Conservation (phyloP, 2,888 invertebrate species). For the Brenthis daphne region DNA sequence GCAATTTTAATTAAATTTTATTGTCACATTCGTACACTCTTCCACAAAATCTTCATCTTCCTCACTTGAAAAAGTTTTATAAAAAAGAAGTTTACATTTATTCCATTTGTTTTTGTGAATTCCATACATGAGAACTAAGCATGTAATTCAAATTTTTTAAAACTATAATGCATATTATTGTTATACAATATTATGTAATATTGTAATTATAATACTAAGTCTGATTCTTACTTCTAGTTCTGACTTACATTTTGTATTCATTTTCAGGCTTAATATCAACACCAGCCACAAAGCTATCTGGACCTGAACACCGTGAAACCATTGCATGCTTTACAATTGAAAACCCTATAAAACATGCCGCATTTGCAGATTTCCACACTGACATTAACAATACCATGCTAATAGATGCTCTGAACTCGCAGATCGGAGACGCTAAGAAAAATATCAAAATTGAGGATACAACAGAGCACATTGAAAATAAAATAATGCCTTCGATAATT, state of each 20-base stretch:
- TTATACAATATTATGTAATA: no score
- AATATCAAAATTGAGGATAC: constrained; percentile 76
- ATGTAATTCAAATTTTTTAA: no score
- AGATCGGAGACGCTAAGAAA: constrained; percentile 75
- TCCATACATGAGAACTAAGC: not conserved
- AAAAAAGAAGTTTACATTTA: not conserved
- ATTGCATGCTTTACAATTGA: constrained; percentile 91
- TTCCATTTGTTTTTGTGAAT: not conserved
- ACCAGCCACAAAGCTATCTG: constrained; percentile 73
- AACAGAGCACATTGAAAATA: constrained; percentile 75
- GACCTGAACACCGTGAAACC: constrained; percentile 79
- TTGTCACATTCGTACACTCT: not conserved
- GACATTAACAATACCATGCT: constrained; percentile 80
- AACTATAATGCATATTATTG: no score
- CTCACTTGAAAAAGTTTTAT: no score
- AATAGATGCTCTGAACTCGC: constrained; percentile 75
- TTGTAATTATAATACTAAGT: no score
- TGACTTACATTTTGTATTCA: not conserved
- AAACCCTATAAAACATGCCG: constrained; percentile 90
- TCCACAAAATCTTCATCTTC: no score
- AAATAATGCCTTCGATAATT: constrained; percentile 85
- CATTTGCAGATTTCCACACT: constrained; percentile 85
- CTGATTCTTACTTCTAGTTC: no score
- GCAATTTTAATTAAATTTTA: not conserved
- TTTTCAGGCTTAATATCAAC: constrained; percentile 77